A percentile compares a stretch with the other conserved stretches of the same genome.
Conservation (phyloP, 2,888 invertebrate genomes). For the Microplitis manilae region DNA sequence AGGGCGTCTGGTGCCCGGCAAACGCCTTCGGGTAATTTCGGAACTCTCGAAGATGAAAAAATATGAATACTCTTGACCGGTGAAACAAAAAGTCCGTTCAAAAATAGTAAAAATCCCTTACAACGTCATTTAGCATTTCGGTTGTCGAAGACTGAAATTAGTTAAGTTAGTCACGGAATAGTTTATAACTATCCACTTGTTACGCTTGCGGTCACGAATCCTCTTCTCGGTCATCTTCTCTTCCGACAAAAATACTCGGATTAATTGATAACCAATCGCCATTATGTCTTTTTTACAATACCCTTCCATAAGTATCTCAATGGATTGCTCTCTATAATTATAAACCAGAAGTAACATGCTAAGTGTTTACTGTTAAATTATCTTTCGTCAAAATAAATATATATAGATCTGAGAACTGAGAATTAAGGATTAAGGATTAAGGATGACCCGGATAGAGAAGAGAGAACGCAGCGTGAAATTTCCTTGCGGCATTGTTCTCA, state of each 20-base stretch:
- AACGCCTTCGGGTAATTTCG: slow-evolving; percentile 16
- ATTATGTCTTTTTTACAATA: not conserved
- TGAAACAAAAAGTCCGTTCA: too few species aligned
- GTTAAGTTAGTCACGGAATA: slow-evolving; percentile 16
- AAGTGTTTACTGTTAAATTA: too few species aligned
- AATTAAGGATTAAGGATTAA: not conserved
- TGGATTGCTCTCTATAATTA: too few species aligned
- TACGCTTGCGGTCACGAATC: slow-evolving; percentile 29
- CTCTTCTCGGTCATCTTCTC: not conserved
- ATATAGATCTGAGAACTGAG: not conserved
- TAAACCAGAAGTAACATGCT: too few species aligned
- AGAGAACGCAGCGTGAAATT: slow-evolving; percentile 63
- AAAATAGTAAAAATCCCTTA: not conserved
- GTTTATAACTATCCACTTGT: slow-evolving; percentile 8
- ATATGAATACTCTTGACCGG: too few species aligned
- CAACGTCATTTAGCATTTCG: not conserved
- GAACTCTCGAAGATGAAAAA: not conserved
- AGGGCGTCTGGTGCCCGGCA: not conserved
- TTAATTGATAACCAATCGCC: not conserved
- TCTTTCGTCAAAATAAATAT: not conserved
- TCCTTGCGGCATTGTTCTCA: slow-evolving; percentile 70
- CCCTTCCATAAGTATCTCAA: too few species aligned
- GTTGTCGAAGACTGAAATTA: slow-evolving; percentile 19
- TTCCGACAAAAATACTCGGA: not conserved
- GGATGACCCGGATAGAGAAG: slow-evolving; percentile 34